Evolutionary conservation across 1,140 invertebrate species (phyloP).

Genomic region (Papilio xuthus): DNA sequence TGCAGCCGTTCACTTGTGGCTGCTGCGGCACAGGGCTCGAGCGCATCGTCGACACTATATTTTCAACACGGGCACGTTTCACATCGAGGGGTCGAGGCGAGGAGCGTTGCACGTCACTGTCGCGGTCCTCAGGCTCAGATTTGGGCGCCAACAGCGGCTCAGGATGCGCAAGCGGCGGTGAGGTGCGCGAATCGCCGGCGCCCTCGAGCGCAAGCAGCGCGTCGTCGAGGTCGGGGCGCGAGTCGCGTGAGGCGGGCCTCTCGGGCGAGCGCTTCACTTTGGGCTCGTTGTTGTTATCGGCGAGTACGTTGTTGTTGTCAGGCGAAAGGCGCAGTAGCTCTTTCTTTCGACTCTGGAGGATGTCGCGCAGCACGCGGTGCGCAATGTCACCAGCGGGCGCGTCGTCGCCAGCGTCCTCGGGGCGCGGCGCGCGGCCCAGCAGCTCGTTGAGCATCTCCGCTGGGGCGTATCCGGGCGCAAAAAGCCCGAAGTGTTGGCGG

Average conservation of each 20-base stretch:
- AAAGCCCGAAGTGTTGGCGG: slow-evolving; percentile 89
- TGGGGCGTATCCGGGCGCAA: slow-evolving; percentile 89
- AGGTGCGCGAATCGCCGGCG: slow-evolving; percentile 86
- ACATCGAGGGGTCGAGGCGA: slow-evolving; percentile 85
- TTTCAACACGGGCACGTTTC: slow-evolving; percentile 96
- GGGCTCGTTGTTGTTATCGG: slow-evolving; percentile 84
- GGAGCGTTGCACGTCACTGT: slow-evolving; percentile 82
- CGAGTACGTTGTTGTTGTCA: slow-evolving; percentile 81
- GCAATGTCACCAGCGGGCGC: slow-evolving; percentile 85
- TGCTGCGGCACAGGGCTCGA: slow-evolving; percentile 90
- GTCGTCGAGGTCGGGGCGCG: slow-evolving; percentile 82
- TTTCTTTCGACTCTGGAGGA: slow-evolving; percentile 91
- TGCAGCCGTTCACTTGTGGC: slow-evolving; percentile 93
- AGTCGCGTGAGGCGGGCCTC: slow-evolving; percentile 83
- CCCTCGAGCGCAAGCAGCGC: slow-evolving; percentile 84
- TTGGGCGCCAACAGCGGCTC: slow-evolving; percentile 83
- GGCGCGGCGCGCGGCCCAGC: slow-evolving; percentile 88
- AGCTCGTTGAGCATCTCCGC: slow-evolving; percentile 93
- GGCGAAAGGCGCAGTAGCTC: slow-evolving; percentile 85
- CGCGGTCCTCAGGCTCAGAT: slow-evolving; percentile 85
- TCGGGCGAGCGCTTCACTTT: slow-evolving; percentile 84
- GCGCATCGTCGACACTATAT: slow-evolving; percentile 95
- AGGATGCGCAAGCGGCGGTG: slow-evolving; percentile 86
- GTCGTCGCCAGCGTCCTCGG: slow-evolving; percentile 84
- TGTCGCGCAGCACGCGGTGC: slow-evolving; percentile 91